Conservation (phyloP, 2,113 vertebrate genomes). For the rabbit (Oryctolagus cuniculus) region mOryCun1.1 NC_091443.1:9802001-9802500, state of each 20-base stretch:
- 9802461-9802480: conserved; percentile 1
- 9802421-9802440: neutral
- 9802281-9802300: neutral
- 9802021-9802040: neutral
- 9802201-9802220: neutral
- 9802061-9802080: neutral
- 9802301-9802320: neutral
- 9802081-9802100: too few species aligned
- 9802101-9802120: too few species aligned
- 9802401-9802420: neutral
- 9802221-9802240: conserved; percentile 5
- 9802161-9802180: neutral
- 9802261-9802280: neutral
- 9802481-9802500: neutral
- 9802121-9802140: too few species aligned
- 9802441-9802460: neutral
- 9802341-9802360: neutral
- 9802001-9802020: conserved; percentile 24
- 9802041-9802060: neutral
- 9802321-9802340: neutral
- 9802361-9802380: neutral
- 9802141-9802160: neutral
- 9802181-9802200: neutral
- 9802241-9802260: neutral
- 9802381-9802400: neutral